A percentile compares a stretch with the other conserved stretches of the same genome.
Conservation (phyloP, 2,113 vertebrate genomes). For the Rissa tridactyla region DNA sequence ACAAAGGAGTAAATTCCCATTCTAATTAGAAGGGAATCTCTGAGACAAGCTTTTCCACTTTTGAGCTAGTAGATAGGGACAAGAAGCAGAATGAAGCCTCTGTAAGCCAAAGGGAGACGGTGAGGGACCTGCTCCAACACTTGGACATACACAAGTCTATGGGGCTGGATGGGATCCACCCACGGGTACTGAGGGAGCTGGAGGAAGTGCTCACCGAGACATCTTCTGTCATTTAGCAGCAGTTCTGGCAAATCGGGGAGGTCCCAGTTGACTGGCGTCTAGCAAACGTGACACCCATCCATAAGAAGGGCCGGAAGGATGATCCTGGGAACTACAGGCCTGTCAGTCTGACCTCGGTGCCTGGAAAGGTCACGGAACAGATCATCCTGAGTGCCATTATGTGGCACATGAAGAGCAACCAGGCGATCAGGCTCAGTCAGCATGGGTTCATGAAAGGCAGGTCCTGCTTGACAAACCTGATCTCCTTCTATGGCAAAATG, state of each 20-base stretch:
- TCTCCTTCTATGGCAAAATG: not conserved
- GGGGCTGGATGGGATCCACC: not conserved
- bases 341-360: not conserved
- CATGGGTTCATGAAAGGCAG: not conserved
- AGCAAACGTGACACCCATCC: not conserved
- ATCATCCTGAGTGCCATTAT: not conserved
- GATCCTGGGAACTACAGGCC: not conserved
- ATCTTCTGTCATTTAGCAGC: not conserved
- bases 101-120: not conserved
- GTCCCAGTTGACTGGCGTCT: not conserved
- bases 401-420: not conserved
- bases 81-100: not conserved
- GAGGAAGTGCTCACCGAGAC: not conserved
- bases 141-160: not conserved
- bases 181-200: not conserved
- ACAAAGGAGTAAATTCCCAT: conserved; percentile 49
- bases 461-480: not conserved
- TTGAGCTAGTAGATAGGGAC: no score
- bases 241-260: not conserved
- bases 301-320: not conserved
- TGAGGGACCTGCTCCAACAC: not conserved
- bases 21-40: conserved; percentile 72
- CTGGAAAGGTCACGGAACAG: not conserved
- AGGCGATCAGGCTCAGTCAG: not conserved
- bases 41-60: conserved; percentile 31